Evolutionary conservation across 2,113 vertebrate genomes (phyloP), one percentile per base, ranked within the genome.

Genomic region (Uropsilus gracilis): DNA sequence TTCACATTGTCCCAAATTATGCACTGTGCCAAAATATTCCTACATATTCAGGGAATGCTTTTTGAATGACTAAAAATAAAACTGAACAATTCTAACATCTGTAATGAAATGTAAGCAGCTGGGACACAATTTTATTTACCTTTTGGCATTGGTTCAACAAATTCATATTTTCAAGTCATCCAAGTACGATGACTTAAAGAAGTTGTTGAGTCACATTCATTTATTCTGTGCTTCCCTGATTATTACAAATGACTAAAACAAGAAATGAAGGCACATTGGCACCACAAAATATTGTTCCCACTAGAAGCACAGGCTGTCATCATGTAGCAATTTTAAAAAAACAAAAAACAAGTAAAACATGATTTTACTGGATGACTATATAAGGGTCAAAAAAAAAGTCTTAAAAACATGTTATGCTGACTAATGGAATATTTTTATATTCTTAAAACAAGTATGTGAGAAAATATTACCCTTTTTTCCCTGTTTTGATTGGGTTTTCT

Each of bases 391-490:
- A 94, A 93, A 88, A 73, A 53, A 53, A n/a, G 28, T 61, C 28
- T 86, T 68, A 89, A 37, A 83, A 96, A 81, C 22, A 89, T 91
- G 59, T 7, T 46, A 44, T 81, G 59, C 16, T 95, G 73, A 92
- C 71, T 96, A 96, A 95, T 48, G 77, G 63, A 92, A 86, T 78
- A 34, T 93, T 90, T 95, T 92, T 84, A 28, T 53, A 90, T 89
- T 95, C 30, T 66, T 48, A 80, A 94, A 93, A 94, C 63, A 94
- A 94, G 80, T 77, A 89, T 97, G 81, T 96, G 95, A 95, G 95
- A 95, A 96, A 96, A 18, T 72, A 8, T 94, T 95, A 81, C 44
- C 84, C 87, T 96, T 96, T 89, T 64, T 86, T 77, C 28, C 46
- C 28, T 86, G 50, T 77, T 95, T 61, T 81, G 66, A 75, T 59